phyloP scores from a whole-genome alignment of 1,140 invertebrate genomes.

The Drosophila pruinosa region DNA sequence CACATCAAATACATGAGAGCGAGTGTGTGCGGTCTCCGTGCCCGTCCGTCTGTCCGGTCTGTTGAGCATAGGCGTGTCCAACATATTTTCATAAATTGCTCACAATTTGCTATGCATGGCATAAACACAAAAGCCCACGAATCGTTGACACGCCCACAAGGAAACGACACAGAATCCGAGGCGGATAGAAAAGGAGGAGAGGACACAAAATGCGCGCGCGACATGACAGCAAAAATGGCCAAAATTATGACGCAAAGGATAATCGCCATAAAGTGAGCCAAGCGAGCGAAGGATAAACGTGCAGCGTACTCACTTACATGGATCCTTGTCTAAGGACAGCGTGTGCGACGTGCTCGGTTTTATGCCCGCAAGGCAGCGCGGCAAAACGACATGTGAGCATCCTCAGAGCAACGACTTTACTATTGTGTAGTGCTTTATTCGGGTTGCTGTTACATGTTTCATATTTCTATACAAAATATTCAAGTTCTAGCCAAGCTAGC shows the following conservation, averaged over 20 bases:
- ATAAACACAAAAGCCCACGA: conserved; percentile 53
- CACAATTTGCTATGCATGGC: conserved; percentile 71
- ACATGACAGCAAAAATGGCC: conserved; percentile 46
- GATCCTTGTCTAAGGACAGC: conserved; percentile 18
- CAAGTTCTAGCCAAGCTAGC: conserved; percentile 3
- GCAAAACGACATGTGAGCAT: not conserved
- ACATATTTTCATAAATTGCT: conserved; percentile 79
- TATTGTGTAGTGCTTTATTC: conserved; percentile 52
- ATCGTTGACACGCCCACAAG: not conserved
- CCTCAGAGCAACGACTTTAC: not conserved
- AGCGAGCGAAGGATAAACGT: not conserved
- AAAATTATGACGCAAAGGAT: conserved; percentile 70
- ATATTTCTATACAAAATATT: conserved; percentile 26
- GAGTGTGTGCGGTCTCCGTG: not conserved
- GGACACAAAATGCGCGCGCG: conserved; percentile 25
- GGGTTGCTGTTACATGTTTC: conserved; percentile 13
- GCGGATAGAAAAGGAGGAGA: not conserved
- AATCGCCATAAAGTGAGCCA: conserved; percentile 54
- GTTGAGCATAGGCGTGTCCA: conserved; percentile 5
- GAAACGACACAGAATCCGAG: not conserved
- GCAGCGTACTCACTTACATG: not conserved
- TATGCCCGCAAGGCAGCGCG: not conserved
- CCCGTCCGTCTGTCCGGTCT: not conserved
- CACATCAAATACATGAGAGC: conserved; percentile 57
- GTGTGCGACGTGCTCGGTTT: conserved; percentile 12